Evolutionary conservation across 2,888 invertebrate species (phyloP).

Genomic region (Autographa pulchrina): DNA sequence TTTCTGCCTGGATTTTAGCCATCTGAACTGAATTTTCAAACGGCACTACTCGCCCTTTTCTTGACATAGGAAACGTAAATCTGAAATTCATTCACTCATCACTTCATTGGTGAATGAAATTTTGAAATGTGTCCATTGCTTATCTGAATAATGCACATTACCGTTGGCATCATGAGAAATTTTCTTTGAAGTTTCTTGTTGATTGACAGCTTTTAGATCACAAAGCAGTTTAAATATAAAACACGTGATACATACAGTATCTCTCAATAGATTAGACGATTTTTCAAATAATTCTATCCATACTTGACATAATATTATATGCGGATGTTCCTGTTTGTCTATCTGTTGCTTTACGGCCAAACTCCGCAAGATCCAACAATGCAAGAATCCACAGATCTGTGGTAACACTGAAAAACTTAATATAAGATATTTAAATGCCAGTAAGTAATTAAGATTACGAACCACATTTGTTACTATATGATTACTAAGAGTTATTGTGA

Average conservation of each 20-base stretch:
- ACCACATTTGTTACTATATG: neutral
- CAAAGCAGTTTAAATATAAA: constrained; percentile 27
- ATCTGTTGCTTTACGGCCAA: too few relatives aligned
- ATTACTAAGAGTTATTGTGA: neutral
- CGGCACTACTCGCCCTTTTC: too few relatives aligned
- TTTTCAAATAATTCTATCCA: too few relatives aligned
- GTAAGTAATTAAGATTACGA: neutral
- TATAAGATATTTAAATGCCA: too few relatives aligned
- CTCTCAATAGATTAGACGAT: too few relatives aligned
- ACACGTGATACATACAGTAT: neutral
- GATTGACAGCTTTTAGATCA: constrained; percentile 30
- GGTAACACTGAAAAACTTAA: too few relatives aligned
- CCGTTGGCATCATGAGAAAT: constrained; percentile 14
- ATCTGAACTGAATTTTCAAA: too few relatives aligned
- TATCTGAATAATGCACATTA: constrained; percentile 10
- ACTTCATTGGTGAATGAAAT: constrained; percentile 11
- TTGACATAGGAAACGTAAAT: neutral
- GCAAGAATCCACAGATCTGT: too few relatives aligned
- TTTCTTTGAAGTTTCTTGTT: constrained; percentile 24
- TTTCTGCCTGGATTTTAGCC: too few relatives aligned
- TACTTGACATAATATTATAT: too few relatives aligned
- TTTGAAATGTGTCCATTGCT: neutral
- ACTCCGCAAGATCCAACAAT: too few relatives aligned
- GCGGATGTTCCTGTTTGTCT: too few relatives aligned
- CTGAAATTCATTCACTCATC: neutral